phyloP scores from a whole-genome alignment of 2,888 invertebrate genomes.

The Syritta pipiens region DNA sequence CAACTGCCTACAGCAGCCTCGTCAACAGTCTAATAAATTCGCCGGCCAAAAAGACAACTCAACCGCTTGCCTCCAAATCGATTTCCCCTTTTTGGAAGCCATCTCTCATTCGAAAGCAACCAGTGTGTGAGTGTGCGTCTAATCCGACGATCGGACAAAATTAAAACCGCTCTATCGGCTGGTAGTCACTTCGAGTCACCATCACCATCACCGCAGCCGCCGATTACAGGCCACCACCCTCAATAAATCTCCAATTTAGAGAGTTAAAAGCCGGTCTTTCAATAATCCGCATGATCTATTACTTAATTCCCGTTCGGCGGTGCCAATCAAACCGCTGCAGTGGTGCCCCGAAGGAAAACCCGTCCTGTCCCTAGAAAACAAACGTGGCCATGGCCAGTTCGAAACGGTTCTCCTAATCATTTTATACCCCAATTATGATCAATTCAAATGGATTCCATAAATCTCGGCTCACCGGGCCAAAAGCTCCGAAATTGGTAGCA shows the following conservation, averaged over 20 bases:
- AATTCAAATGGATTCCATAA: constrained; percentile 78
- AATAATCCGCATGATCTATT: constrained; percentile 62
- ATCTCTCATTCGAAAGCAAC: too few species aligned
- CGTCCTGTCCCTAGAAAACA: background rate
- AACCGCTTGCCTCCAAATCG: too few species aligned
- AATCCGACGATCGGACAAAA: too few species aligned
- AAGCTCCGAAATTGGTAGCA: constrained; percentile 66
- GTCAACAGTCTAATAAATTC: too few species aligned
- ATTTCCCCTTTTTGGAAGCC: too few species aligned
- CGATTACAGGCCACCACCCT: constrained; percentile 58
- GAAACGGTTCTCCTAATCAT: constrained; percentile 77
- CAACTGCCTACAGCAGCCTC: too few species aligned
- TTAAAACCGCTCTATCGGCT: background rate
- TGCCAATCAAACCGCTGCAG: constrained; percentile 41
- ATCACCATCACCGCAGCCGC: constrained; percentile 15
- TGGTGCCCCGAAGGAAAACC: constrained; percentile 17
- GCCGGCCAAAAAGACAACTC: too few species aligned
- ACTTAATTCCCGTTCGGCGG: constrained; percentile 50
- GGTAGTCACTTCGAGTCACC: constrained; percentile 5
- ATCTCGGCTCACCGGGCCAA: constrained; percentile 71
- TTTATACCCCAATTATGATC: constrained; percentile 79
- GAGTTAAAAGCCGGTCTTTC: constrained; percentile 51
- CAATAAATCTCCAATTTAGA: constrained; percentile 62
- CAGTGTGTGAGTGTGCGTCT: too few species aligned
- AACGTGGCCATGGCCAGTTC: constrained; percentile 51